Evolutionary conservation across 1,140 invertebrate genomes (phyloP), one percentile per base, ranked within the genome.

Genomic region (Tyrophagus putrescentiae): DNA sequence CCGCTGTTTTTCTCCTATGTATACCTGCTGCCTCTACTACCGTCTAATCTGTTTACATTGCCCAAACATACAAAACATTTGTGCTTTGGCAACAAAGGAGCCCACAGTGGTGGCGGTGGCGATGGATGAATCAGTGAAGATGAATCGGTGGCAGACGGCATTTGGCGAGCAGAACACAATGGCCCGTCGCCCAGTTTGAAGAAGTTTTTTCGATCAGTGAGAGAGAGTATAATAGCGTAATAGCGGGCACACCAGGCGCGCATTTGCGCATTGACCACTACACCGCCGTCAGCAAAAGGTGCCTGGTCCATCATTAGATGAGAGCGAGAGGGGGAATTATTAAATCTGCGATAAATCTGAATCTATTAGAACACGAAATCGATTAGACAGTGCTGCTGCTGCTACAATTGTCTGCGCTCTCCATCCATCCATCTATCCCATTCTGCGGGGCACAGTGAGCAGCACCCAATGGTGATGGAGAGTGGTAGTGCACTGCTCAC

Each of bases 31-130:
- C 45, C 7, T 48, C 6, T 48, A 29, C 7, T 13, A 21, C 7
- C 23, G 45, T n/a, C 45, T 48, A 48, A 48, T 48, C 45, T 48
- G 45, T 48, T 48, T 48, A 48, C 45, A 48, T 48, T 48, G 45
- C 45, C 23, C 45, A 48, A 29, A 25, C 21, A 29, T 21, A 48
- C 45, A 48, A 48, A 7, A 21, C 6, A 21, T 13, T 48, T 7
- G 31, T 13, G 18, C 45, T 25, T 29, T 6, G 18, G 18, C 45
- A 48, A 48, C 45, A 48, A 48, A 21, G 31, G 31, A 6, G 18
- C 13, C 45, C 13, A 39, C 13, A 39, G n/a, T n/a, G n/a, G n/a
- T n/a, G 13, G 36, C 13, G 13, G 36, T 39, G 21, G 21, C 36
- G 21, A 39, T 13, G 21, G 36, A 21, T 39, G 13, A 39, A 13